A percentile compares a stretch with the other conserved stretches of the same genome.
Conservation (phyloP, 2,113 vertebrate genomes). For the Odobenus rosmarus region DNA sequence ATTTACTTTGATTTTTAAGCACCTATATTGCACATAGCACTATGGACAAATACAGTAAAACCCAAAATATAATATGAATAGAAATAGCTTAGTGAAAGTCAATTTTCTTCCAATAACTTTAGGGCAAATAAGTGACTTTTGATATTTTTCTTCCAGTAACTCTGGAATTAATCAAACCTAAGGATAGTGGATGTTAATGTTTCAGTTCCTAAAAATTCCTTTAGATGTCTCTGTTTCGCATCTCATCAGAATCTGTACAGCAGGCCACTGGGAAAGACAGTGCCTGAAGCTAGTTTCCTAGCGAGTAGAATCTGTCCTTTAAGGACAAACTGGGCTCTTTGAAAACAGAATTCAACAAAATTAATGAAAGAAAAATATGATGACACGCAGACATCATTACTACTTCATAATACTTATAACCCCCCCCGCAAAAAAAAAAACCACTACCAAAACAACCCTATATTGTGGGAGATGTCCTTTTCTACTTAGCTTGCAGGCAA, state of each 20-base stretch:
- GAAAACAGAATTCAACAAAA: constrained; percentile 63
- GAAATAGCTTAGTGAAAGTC: not conserved
- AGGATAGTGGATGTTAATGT: not conserved
- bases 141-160: not conserved
- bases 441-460: not conserved
- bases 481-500: not conserved
- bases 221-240: constrained; percentile 57
- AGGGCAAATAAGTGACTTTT: not conserved
- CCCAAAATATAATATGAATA: not conserved
- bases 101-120: not conserved
- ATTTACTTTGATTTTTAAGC: not conserved
- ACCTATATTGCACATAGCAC: not conserved
- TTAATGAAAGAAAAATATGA: constrained; percentile 72
- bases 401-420: constrained; percentile 66
- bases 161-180: not conserved
- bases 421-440: constrained; percentile 49
- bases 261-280: not conserved
- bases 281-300: accelerated
- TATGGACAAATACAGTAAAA: not conserved
- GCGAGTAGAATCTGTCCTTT: constrained; percentile 45
- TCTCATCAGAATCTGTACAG: not conserved
- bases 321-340: constrained; percentile 8
- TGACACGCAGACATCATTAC: not conserved
- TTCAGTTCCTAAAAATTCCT: constrained; percentile 53
- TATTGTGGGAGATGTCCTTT: not conserved